Conservation (phyloP, 1,140 invertebrate species). For the Myzus persicae region DNA sequence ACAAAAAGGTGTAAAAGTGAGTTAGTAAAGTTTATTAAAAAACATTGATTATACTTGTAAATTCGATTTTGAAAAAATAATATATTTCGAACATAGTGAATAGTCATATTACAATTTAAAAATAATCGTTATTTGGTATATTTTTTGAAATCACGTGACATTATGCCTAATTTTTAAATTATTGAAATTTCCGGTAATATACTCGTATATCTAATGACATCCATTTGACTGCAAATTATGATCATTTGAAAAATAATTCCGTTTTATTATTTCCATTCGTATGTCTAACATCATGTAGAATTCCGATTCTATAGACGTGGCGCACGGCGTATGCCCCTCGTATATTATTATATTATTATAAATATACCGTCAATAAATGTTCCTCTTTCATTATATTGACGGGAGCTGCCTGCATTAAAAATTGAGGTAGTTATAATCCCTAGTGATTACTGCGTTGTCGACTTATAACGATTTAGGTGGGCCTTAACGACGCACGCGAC, state of each 20-base stretch:
- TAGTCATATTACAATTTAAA: too few species aligned
- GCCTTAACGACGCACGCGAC: slow-evolving; percentile 54
- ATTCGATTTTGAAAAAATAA: not conserved
- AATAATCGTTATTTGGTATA: too few species aligned
- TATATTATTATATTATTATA: slow-evolving; percentile 22
- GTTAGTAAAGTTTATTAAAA: too few species aligned
- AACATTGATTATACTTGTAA: too few species aligned
- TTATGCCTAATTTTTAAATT: not conserved
- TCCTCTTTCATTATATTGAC: slow-evolving; percentile 53
- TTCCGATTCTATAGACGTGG: not conserved
- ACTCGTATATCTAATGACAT: not conserved
- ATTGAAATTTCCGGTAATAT: not conserved
- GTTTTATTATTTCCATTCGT: not conserved
- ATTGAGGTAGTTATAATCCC: slow-evolving; percentile 59
- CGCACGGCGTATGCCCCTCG: not conserved
- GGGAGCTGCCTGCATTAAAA: slow-evolving; percentile 20
- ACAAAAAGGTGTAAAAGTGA: too few species aligned
- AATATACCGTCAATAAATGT: slow-evolving; percentile 22
- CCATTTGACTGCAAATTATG: not conserved
- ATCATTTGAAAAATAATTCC: not conserved
- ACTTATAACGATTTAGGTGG: slow-evolving; percentile 58
- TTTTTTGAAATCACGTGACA: not conserved
- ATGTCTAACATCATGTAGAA: not conserved
- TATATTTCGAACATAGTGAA: not conserved
- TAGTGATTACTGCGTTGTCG: slow-evolving; percentile 55